phyloP scores from a whole-genome alignment of 1,140 invertebrate genomes.

The Lordiphosa collinella region DNA sequence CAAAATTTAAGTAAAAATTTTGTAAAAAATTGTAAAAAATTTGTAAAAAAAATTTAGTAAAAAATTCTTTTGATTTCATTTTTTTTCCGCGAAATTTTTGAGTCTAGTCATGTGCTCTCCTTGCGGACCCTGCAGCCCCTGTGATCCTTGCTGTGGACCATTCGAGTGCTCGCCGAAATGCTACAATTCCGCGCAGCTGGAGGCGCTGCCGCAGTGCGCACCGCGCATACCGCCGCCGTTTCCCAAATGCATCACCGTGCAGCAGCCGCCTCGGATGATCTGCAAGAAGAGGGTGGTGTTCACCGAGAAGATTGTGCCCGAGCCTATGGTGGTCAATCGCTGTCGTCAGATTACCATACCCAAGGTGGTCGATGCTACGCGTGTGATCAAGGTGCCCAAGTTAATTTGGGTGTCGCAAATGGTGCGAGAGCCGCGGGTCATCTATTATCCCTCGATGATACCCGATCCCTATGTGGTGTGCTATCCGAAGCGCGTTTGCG shows the following conservation, averaged over 20 bases:
- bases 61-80: constrained; percentile 13
- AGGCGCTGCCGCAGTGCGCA: constrained; percentile 69
- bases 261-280: constrained; percentile 70
- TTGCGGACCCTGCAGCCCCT: constrained; percentile 65
- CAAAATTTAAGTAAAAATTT: constrained; percentile 25
- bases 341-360: constrained; percentile 69
- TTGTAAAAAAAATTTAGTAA: background rate
- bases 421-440: constrained; percentile 67
- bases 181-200: constrained; percentile 63
- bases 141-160: constrained; percentile 70
- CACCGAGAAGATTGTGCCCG: constrained; percentile 64
- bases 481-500: constrained; percentile 69
- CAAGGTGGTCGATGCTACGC: constrained; percentile 64
- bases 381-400: constrained; percentile 71
- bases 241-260: constrained; percentile 70
- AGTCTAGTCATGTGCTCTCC: constrained; percentile 49
- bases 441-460: constrained; percentile 73
- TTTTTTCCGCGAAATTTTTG: background rate
- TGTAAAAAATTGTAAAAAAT: background rate
- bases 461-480: constrained; percentile 75
- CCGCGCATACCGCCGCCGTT: constrained; percentile 66
- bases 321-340: constrained; percentile 72
- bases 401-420: constrained; percentile 73
- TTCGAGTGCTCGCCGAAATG: constrained; percentile 75
- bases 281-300: constrained; percentile 73